A percentile compares a stretch with the other conserved stretches of the same genome.
Evolutionary conservation across 1,140 invertebrate species (phyloP).

Genomic region (Magallana ariakensis): DNA sequence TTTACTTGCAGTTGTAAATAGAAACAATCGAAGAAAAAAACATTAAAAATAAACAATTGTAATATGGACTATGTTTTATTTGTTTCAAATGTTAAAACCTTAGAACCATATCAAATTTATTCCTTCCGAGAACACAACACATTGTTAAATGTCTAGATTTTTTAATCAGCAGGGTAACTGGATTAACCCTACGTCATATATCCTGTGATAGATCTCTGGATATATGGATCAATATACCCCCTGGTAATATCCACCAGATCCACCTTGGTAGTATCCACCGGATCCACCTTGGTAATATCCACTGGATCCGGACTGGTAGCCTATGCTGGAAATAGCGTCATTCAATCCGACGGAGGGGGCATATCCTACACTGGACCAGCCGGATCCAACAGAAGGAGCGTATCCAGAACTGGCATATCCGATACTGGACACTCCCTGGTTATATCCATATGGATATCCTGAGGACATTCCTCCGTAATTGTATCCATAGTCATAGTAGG

Average conservation of each 20-base stretch:
- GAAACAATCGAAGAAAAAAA: neutral
- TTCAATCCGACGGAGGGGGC: neutral
- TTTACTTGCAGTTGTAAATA: constrained; percentile 28
- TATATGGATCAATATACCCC: neutral
- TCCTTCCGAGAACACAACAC: no score
- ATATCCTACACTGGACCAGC: neutral
- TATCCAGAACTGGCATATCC: constrained; percentile 14
- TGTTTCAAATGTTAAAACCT: no score
- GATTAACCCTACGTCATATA: no score
- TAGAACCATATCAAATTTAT: no score
- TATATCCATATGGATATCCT: constrained; percentile 4
- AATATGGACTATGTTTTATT: neutral
- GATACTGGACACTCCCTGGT: neutral
- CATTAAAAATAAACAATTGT: neutral
- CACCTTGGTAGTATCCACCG: neutral
- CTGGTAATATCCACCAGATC: neutral
- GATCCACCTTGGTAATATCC: neutral
- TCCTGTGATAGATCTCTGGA: neutral
- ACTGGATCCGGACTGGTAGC: neutral
- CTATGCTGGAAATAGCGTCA: neutral
- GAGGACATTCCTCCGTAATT: neutral
- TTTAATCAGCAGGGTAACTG: no score
- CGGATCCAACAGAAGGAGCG: neutral
- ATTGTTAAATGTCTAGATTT: no score
- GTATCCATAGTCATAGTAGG: neutral